A percentile compares a stretch with the other conserved stretches of the same genome.
Conservation (phyloP, 2,888 invertebrate genomes). For the Leptinotarsa juncta region DNA sequence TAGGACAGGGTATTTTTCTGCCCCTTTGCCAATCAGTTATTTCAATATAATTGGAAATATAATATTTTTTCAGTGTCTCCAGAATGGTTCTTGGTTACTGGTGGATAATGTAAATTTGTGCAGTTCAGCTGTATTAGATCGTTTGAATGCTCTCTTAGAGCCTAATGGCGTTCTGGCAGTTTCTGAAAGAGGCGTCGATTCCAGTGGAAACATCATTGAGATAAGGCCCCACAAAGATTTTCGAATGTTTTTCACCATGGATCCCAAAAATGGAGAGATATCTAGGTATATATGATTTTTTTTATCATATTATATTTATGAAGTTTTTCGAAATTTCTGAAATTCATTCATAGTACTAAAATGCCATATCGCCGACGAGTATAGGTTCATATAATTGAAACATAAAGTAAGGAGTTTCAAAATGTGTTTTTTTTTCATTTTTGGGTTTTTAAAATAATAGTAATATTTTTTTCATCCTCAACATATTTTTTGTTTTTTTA, state of each 20-base stretch:
- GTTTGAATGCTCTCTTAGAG: slow-evolving; percentile 95
- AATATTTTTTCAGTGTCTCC: slow-evolving; percentile 71
- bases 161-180: slow-evolving; percentile 89
- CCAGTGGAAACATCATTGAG: slow-evolving; percentile 76
- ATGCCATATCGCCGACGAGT: too few species aligned
- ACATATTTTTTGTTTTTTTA: too few species aligned
- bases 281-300: slow-evolving; percentile 73
- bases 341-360: too few species aligned
- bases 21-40: background rate
- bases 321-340: too few species aligned
- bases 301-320: background rate
- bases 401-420: too few species aligned
- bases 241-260: slow-evolving; percentile 93
- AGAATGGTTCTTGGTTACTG: slow-evolving; percentile 85
- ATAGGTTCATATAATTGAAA: too few species aligned
- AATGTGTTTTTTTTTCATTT: too few species aligned
- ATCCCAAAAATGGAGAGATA: slow-evolving; percentile 94
- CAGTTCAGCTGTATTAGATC: slow-evolving; percentile 95
- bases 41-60: background rate
- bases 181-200: slow-evolving; percentile 88
- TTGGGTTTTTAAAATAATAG: too few species aligned
- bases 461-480: too few species aligned
- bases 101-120: slow-evolving; percentile 96
- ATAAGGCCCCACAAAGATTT: slow-evolving; percentile 91
- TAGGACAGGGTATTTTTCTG: too few species aligned